Percentiles rank a stretch among this genome's conserved stretches.
Evolutionary conservation across 2,113 vertebrate genomes (phyloP).

Genomic region (Tachysurus fulvidraco): DNA sequence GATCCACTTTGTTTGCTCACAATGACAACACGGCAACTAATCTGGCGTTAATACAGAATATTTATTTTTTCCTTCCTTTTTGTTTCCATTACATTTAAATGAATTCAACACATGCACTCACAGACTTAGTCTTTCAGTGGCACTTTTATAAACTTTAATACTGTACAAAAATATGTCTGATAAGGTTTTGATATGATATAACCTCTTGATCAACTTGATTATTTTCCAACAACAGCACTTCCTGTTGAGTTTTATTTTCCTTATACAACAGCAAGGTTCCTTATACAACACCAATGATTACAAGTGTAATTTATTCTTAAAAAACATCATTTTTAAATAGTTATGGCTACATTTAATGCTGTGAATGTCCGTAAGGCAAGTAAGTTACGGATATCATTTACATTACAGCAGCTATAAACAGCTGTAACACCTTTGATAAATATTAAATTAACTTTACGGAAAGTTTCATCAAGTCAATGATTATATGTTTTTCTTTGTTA

Average conservation of each 20-base stretch:
- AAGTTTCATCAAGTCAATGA: not conserved
- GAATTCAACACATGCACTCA: not conserved
- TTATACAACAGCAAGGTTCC: not conserved
- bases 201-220: not conserved
- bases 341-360: not conserved
- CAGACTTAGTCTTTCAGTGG: not conserved
- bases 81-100: not conserved
- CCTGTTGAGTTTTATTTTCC: not conserved
- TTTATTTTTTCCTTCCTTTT: not conserved
- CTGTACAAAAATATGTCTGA: not conserved
- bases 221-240: not conserved
- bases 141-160: not conserved
- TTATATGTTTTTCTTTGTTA: not conserved
- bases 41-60: not conserved
- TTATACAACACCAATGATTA: not conserved
- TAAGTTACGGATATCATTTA: not conserved
- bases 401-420: not conserved
- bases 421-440: not conserved
- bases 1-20: not conserved
- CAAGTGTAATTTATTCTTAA: not conserved
- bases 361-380: not conserved
- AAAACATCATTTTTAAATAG: not conserved
- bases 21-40: not conserved
- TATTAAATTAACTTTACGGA: not conserved
- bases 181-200: not conserved